phyloP scores from a whole-genome alignment of 2,888 invertebrate genomes.

The Acleris emargana region DNA sequence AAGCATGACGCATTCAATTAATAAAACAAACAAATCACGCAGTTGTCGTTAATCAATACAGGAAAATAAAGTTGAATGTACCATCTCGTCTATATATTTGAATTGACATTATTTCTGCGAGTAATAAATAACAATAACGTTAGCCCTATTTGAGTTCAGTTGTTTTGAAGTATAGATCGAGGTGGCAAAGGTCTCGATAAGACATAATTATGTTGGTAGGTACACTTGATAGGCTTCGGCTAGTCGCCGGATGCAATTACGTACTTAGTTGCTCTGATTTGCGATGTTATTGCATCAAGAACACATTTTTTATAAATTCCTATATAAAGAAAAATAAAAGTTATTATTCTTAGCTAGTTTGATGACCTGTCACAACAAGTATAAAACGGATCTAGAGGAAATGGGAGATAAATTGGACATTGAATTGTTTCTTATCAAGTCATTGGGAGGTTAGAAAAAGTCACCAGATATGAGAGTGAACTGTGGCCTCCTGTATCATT shows the following conservation, averaged over 20 bases:
- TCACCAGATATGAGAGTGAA: constrained; percentile 52
- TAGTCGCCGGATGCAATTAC: constrained; percentile 70
- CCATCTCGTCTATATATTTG: constrained; percentile 16
- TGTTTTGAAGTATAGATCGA: constrained; percentile 55
- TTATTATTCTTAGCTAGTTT: constrained; percentile 1
- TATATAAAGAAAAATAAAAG: not conserved
- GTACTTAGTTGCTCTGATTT: constrained; percentile 50
- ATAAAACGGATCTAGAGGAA: constrained; percentile 59
- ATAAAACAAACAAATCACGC: not conserved
- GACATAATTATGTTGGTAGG: constrained; percentile 46
- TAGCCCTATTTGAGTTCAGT: constrained; percentile 47
- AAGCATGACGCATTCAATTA: not conserved
- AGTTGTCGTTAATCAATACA: constrained; percentile 7
- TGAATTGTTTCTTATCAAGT: constrained; percentile 56
- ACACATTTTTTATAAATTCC: constrained; percentile 37
- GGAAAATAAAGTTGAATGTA: constrained; percentile 23
- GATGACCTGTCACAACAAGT: constrained; percentile 17
- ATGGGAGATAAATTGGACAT: constrained; percentile 46
- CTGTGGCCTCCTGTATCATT: constrained; percentile 56
- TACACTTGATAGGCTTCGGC: constrained; percentile 61
- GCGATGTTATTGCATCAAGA: constrained; percentile 45
- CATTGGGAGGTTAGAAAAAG: constrained; percentile 58
- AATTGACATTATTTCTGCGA: constrained; percentile 20
- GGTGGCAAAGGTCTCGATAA: constrained; percentile 70
- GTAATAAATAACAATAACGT: constrained; percentile 56